Base-by-base conservation (phyloP, 2,797 vertebrate genomes). In the Chloroceryle amazona region DNA sequence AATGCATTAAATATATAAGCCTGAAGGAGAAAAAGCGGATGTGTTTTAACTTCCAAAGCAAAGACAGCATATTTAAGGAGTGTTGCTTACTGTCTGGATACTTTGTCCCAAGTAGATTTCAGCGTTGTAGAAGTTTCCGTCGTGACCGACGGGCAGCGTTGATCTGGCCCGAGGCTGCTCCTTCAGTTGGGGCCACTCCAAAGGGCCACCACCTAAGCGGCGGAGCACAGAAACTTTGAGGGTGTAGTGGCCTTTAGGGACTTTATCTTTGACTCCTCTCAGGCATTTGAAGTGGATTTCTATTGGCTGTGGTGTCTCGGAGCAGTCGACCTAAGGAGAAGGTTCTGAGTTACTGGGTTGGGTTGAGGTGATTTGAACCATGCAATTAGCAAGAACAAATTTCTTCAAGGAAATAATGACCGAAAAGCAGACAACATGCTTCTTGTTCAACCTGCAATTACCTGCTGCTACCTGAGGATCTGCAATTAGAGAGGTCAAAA, bases 201-300 rank as follows among this genome's bases (percentile, higher is more conserved):
- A 90, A 39, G 91, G 90, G 29, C 86, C 71, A 74, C 98, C 98
- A 10, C 99, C 99, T 7, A 99, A 98, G 52, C 37, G 68, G 73
- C 96, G 97, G 71, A 98, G 98, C 71, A 99, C 96, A 67, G 98
- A 98, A 97, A 99, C 96, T 55, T 94, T 98, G 86, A 99, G 96
- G 20, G 96, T 42, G 81, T 99, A 99, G 68, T 90, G 98, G 66
- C 99, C 99, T 95, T 94, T 98, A 29, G 99, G 98, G 55, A 98
- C 97, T 92, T 99, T 99, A 98, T 99, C 99, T 96, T 99, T 99
- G 87, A 99, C 97, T 42, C 98, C 98, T 54, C 99, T 98, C 31
- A 99, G 93, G 96, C 99, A 99, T 84, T 97, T 97, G 84, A 99
- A 54, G 15, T 90, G 96, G 83, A 99, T 98, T 93, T 99, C 98